Percentiles rank a stretch among this genome's conserved stretches.
These are phyloP conservation scores for Cremastinae sp. DNA, from an alignment of 2,888 invertebrate species.

Conservation along the genomic window DNA sequence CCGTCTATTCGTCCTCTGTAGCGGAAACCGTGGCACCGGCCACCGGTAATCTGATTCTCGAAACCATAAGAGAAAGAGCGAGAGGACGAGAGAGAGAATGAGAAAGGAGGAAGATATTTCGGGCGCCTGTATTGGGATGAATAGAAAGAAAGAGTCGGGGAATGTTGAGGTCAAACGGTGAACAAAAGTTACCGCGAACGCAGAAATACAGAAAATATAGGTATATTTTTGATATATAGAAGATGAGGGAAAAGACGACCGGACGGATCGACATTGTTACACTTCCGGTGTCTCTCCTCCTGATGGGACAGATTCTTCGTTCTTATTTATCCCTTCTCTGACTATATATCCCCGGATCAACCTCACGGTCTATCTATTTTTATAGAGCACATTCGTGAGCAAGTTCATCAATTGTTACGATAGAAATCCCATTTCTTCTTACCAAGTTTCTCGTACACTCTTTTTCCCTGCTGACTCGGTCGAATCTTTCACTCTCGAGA, in stretches of 20 bases:
- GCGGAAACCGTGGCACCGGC: constrained; percentile 62
- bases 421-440: not conserved
- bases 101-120: constrained; percentile 15
- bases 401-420: constrained; percentile 30
- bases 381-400: constrained; percentile 10
- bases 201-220: constrained; percentile 6
- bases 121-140: constrained; percentile 7
- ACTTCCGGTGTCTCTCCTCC: constrained; percentile 65
- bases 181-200: constrained; percentile 71
- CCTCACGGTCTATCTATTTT: constrained; percentile 31
- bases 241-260: constrained; percentile 72
- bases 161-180: constrained; percentile 51
- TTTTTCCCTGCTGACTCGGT: not conserved
- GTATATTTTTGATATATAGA: constrained; percentile 23
- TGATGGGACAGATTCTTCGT: constrained; percentile 51
- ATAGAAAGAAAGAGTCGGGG: constrained; percentile 3
- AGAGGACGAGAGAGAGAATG: constrained; percentile 16
- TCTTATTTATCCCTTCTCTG: not conserved
- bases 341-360: constrained; percentile 15
- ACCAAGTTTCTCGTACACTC: not conserved
- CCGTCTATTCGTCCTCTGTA: constrained; percentile 18
- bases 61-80: constrained; percentile 21
- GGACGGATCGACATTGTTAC: constrained; percentile 73
- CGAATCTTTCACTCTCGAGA: not conserved
- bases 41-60: constrained; percentile 73